Conservation (phyloP, 2,113 vertebrate species). For the Aplodontia rufa region DNA sequence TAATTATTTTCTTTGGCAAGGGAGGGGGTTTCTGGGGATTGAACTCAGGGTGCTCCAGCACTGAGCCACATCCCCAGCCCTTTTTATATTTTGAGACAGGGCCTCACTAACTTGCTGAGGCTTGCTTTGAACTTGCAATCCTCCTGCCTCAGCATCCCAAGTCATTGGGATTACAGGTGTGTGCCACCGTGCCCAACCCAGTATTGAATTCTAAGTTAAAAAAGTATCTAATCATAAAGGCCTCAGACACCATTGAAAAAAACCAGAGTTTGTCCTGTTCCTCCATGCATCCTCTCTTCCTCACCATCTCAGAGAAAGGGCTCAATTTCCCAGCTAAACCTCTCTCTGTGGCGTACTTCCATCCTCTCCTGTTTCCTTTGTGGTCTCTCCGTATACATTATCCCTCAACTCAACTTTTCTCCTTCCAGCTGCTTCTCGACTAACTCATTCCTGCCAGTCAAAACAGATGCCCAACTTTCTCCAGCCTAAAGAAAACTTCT, state of each 20-base stretch:
- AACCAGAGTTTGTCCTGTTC: background rate
- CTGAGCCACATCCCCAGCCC: no score
- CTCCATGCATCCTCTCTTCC: background rate
- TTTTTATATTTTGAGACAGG: no score
- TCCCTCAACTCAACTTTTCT: background rate
- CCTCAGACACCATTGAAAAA: background rate
- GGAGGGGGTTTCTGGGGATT: no score
- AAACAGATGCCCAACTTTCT: background rate
- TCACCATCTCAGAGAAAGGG: background rate
- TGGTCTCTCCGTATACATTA: background rate
- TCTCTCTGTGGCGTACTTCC: background rate
- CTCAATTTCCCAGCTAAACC: background rate
- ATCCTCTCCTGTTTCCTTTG: background rate
- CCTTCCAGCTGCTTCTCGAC: background rate
- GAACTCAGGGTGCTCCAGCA: no score
- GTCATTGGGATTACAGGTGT: no score
- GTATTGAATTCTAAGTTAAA: conserved; percentile 40
- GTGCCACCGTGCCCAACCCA: no score
- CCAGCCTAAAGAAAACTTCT: background rate
- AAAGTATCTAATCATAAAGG: background rate
- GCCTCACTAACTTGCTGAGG: no score
- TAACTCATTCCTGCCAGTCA: background rate
- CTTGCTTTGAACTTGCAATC: no score
- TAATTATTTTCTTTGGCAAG: no score
- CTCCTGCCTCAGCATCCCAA: no score